These are phyloP conservation scores for Venturia canescens DNA, from an alignment of 1,140 invertebrate species.

Conservation along the genomic window DNA sequence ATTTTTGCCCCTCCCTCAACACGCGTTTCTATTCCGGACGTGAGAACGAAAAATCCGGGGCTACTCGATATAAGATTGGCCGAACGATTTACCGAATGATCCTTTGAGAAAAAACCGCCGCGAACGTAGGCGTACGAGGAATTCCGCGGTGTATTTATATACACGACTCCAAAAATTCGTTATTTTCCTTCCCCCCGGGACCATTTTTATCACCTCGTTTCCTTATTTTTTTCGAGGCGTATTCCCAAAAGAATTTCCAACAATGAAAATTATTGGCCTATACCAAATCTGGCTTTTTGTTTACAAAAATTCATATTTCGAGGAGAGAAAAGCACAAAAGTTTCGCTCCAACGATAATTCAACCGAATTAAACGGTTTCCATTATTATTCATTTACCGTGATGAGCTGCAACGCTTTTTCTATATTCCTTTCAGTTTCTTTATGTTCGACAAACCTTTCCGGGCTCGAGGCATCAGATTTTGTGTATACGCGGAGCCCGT, in stretches of 20 bases:
- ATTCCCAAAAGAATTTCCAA: neutral
- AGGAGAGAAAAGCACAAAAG: too few species aligned
- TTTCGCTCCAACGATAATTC: too few species aligned
- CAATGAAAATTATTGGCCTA: too few species aligned
- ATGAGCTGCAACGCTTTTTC: too few species aligned
- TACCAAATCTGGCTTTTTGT: too few species aligned
- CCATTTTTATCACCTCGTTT: neutral
- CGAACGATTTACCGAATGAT: slow-evolving; percentile 3
- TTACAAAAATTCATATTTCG: too few species aligned
- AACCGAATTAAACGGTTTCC: too few species aligned
- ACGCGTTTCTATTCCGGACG: neutral
- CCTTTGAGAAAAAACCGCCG: neutral
- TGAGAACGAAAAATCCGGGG: neutral
- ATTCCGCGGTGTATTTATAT: neutral
- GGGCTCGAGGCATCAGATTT: slow-evolving; percentile 18
- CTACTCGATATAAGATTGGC: neutral
- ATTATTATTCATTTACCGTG: too few species aligned
- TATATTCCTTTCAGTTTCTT: too few species aligned
- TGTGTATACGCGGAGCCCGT: slow-evolving; percentile 19
- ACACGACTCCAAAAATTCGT: neutral
- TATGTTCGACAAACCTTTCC: too few species aligned
- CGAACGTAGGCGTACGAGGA: neutral
- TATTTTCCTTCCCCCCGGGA: neutral
- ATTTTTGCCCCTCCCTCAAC: neutral
- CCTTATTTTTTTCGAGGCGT: neutral